Conservation (phyloP, 2,888 invertebrate genomes). For the Chrysopilus asiliformis region DNA sequence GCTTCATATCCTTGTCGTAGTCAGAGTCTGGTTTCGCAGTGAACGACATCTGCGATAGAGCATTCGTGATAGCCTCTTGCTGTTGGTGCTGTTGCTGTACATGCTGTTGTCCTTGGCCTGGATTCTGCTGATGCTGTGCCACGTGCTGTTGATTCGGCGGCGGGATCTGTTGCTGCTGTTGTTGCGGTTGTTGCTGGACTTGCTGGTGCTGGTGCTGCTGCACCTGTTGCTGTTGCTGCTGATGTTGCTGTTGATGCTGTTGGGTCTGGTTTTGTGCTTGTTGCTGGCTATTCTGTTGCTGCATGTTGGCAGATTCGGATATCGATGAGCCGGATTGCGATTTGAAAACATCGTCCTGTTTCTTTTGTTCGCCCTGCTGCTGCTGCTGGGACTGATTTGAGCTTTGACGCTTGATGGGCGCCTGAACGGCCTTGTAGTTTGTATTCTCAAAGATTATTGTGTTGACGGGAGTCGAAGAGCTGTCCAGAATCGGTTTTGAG, state of each 20-base stretch:
- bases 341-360: conserved; percentile 16
- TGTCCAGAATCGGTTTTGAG: conserved; percentile 44
- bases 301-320: conserved; percentile 40
- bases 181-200: conserved; percentile 34
- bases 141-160: conserved; percentile 33
- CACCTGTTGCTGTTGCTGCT: conserved; percentile 21
- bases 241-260: conserved; percentile 17
- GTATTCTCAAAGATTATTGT: conserved; percentile 88
- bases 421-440: conserved; percentile 65
- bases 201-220: conserved; percentile 32
- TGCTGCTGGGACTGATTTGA: conserved; percentile 20
- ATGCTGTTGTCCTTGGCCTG: conserved; percentile 13
- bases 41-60: conserved; percentile 55
- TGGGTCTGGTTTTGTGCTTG: conserved; percentile 13
- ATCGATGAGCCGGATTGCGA: conserved; percentile 8
- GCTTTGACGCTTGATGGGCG: conserved; percentile 37
- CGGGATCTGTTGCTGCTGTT: conserved; percentile 23
- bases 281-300: conserved; percentile 27
- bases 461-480: conserved; percentile 66
- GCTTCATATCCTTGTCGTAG: conserved; percentile 75
- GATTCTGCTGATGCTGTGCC: conserved; percentile 34
- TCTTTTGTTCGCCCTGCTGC: conserved; percentile 13
- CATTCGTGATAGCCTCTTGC: conserved; percentile 35
- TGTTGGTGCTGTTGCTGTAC: conserved; percentile 19
- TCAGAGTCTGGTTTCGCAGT: conserved; percentile 43